Evolutionary conservation across 2,888 invertebrate genomes (phyloP), one percentile per base, ranked within the genome.

Genomic region (Portevinia maculata): DNA sequence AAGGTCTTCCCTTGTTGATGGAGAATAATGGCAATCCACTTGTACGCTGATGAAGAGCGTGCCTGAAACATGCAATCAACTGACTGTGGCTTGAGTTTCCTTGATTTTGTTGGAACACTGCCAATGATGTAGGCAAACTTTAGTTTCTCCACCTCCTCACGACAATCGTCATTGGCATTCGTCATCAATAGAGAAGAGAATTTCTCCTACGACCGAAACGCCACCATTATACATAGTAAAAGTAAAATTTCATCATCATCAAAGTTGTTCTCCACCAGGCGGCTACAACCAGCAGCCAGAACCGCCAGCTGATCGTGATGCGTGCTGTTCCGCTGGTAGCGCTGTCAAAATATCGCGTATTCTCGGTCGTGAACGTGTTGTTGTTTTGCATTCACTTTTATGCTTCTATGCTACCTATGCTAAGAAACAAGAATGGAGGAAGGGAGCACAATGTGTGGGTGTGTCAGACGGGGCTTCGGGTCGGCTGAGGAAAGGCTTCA

Each of bases 301-400:
- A 59, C 52, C 57, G 64, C 39, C 59, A 81, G 76, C 81, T 76
- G 76, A 76, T 75, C 75, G 69, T 13, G 55, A 19, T 70, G 44
- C 64, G 46, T 64, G 75, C 44, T 52, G 69, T 19, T 62, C 19
- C 8, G 19, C 3, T 34, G 8, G 52, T 11, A 28, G 6, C 21
- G 28, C 37, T 57, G 59, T 41, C 65, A 65, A 24, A 50, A 39
- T 44, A 46, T 73, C 50, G 65, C 37, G 46, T 65, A 41, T 57
- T 34, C 52, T 39, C 11, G 6, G 13, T 32, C 19, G 15, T 8
- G 5, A 28, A 24, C 4, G 34, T 46, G 48, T 52, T 71, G 19
- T 60, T 59, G 13, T 48, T 67, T 81, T 64, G 60, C 81, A 65
- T 76, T 70, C 81, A 75, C 69, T 70, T 81, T 75, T 81, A 48